phyloP scores from a whole-genome alignment of 1,140 invertebrate species.

The Drosophila albomicans region DNA sequence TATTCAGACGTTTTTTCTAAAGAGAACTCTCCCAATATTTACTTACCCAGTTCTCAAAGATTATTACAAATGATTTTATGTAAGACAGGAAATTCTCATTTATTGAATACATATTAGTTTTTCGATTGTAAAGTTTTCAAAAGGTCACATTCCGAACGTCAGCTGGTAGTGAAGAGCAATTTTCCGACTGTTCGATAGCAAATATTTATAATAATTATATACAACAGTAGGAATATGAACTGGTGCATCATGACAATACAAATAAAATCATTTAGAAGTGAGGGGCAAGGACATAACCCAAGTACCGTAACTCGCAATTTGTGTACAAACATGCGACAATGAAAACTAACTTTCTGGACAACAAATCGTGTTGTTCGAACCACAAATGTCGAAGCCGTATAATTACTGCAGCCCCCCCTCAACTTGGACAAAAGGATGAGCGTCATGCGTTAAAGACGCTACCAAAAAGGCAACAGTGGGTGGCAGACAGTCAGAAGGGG shows the following conservation, averaged over 20 bases:
- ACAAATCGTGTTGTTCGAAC: constrained; percentile 62
- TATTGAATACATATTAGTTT: not conserved
- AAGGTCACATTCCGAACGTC: not conserved
- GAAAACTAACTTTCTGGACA: constrained; percentile 78
- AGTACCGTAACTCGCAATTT: constrained; percentile 45
- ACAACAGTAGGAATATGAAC: constrained; percentile 32
- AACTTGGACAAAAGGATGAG: constrained; percentile 49
- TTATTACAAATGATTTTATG: no score
- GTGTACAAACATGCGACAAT: constrained; percentile 81
- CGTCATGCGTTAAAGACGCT: constrained; percentile 73
- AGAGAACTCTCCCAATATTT: no score
- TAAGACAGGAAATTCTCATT: no score
- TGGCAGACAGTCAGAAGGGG: not conserved
- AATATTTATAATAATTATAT: constrained; percentile 79
- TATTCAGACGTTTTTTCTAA: no score
- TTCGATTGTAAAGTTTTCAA: not conserved
- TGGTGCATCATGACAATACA: constrained; percentile 31
- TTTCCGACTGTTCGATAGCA: constrained; percentile 48
- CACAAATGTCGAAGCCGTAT: constrained; percentile 27
- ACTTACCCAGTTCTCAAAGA: no score
- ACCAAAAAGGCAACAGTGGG: constrained; percentile 6
- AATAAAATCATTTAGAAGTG: constrained; percentile 67
- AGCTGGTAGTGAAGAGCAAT: constrained; percentile 36
- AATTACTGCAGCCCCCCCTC: constrained; percentile 41
- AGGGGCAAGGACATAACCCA: not conserved